Percentiles rank a stretch among this genome's conserved stretches.
Conservation (phyloP, 30 jellyfish, hydroid and myxozoan genomes). For the Aurelia sp. region DNA sequence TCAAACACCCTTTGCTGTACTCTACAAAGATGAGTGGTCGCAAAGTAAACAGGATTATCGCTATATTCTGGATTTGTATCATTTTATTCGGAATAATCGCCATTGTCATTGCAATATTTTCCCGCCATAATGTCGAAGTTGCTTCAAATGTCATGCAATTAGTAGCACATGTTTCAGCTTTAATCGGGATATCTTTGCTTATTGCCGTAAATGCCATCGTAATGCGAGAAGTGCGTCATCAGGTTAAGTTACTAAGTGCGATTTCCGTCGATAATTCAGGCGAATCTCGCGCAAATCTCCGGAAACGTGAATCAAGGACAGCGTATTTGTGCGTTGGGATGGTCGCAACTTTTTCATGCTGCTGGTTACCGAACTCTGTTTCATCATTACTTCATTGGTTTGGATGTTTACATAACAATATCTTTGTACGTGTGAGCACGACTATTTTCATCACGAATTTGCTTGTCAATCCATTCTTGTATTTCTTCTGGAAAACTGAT, state of each 20-base stretch:
- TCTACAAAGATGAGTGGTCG: constrained; percentile 16
- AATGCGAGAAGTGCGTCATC: constrained; percentile 49
- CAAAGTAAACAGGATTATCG: background rate
- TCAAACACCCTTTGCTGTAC: constrained; percentile 41
- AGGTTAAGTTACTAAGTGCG: constrained; percentile 7
- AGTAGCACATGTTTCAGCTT: constrained; percentile 3
- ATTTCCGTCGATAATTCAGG: constrained; percentile 6
- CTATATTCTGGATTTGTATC: constrained; percentile 29
- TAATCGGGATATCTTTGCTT: background rate
- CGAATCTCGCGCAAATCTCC: constrained; percentile 5
- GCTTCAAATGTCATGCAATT: constrained; percentile 3
- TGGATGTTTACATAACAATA: background rate
- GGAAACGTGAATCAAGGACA: constrained; percentile 51
- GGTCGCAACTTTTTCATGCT: constrained; percentile 37
- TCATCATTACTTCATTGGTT: background rate
- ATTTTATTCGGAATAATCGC: constrained; percentile 19
- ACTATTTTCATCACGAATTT: constrained; percentile 13
- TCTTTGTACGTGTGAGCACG: constrained; percentile 14
- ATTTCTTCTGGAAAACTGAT: constrained; percentile 49
- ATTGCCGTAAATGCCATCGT: constrained; percentile 24
- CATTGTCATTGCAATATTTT: constrained; percentile 1
- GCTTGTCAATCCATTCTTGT: constrained; percentile 32
- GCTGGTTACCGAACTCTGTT: constrained; percentile 63
- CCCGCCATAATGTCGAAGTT: background rate
- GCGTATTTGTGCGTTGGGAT: constrained; percentile 58